phyloP scores from a whole-genome alignment of 2,797 vertebrate species.

The Tenualosa ilisha region DNA sequence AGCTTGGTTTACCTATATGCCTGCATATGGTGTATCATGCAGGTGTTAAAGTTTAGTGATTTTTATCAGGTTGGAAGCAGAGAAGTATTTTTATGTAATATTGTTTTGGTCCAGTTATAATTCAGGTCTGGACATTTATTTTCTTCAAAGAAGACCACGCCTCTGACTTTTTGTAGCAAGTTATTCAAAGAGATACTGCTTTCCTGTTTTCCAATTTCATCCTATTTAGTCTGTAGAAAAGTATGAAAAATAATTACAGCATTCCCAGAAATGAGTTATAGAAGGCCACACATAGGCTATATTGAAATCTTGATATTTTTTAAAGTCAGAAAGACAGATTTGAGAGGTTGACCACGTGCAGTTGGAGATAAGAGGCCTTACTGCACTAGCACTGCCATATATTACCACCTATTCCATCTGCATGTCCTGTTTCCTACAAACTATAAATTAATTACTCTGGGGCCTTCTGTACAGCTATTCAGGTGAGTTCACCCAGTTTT shows the following conservation, averaged over 20 bases:
- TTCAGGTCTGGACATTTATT: not conserved
- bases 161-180: slow-evolving; percentile 5
- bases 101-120: not conserved
- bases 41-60: not conserved
- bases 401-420: not conserved
- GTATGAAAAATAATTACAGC: slow-evolving; percentile 22
- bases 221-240: slow-evolving; percentile 3
- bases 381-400: slow-evolving; percentile 46
- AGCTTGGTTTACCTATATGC: not conserved
- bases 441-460: not conserved
- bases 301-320: slow-evolving; percentile 17
- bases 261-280: not conserved
- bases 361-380: slow-evolving; percentile 53
- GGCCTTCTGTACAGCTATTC: not conserved
- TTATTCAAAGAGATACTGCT: not conserved
- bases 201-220: not conserved
- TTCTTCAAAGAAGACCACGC: not conserved
- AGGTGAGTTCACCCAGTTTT: not conserved
- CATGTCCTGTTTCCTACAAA: not conserved
- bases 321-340: slow-evolving; percentile 31
- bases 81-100: not conserved
- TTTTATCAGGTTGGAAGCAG: not conserved
- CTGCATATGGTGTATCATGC: not conserved
- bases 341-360: slow-evolving; percentile 38
- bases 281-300: not conserved